Evolutionary conservation across 1,140 invertebrate genomes (phyloP), one percentile per base, ranked within the genome.

Genomic region (Caerostris darwini): DNA sequence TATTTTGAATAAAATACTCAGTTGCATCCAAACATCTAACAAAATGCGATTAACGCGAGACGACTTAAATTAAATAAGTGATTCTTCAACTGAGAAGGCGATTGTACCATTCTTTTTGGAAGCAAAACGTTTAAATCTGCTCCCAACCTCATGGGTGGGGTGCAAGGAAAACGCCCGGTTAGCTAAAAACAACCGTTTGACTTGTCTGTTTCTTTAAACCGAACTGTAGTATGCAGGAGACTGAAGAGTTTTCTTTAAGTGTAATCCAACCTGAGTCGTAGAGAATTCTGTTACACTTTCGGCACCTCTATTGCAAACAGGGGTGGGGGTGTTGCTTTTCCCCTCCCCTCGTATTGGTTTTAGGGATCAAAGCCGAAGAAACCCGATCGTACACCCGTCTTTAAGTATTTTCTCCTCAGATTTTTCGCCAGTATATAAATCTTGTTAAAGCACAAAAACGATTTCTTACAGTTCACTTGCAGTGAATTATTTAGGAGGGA

Each of bases 231-330:
- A 34, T 77, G 71, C 71, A 53, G 34, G 10, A 34, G 71, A 77
- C 71, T 77, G 71, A 50, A 77, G 71, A 77, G 7, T 77, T 53
- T 77, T 53, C 71, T 77, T 34, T 34, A 12, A 77, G 34, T 77
- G 71, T 77, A 77, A 77, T 77, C 71, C 71, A 77, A 34, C 71
- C 71, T 10, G 71, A 50, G 53, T 19, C 71, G 71, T 12, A 12
- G 71, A 77, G 71, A 77, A 77, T 77, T 77, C 71, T 34, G 71
- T 77, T 77, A 77, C 71, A 77, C 71, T 77, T 77, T 77, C 69
- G 34, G 71, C 71, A 77, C 71, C 71, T 77, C 71, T 77, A 77
- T 50, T 50, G 71, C 71, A 77, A 77, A 77, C 50, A 77, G 71
- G 71, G 34, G 71, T 77, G 71, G 53, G 71, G 53, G 19, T 77